phyloP scores from a whole-genome alignment of 2,888 invertebrate species.

The Trichopoda pennipes region DNA sequence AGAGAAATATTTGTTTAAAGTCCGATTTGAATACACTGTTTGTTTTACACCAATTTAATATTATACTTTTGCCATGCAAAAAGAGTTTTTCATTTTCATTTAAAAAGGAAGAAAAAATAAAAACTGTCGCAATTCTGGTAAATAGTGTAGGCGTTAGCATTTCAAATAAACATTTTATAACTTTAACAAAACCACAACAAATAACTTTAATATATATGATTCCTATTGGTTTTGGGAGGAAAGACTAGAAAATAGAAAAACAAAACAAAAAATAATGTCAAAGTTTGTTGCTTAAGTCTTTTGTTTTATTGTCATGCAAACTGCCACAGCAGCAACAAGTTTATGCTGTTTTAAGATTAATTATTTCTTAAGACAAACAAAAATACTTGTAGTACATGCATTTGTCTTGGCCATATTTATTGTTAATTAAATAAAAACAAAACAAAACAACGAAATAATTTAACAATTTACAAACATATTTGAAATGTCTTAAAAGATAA shows the following conservation, averaged over 20 bases:
- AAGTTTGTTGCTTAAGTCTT: constrained; percentile 62
- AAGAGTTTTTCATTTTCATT: constrained; percentile 1
- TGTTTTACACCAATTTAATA: background rate
- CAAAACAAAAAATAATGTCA: constrained; percentile 48
- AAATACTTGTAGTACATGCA: constrained; percentile 10
- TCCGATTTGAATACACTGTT: background rate
- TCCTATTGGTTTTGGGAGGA: constrained; percentile 27
- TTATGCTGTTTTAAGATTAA: constrained; percentile 49
- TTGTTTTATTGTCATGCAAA: constrained; percentile 36
- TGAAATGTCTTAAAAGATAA: constrained; percentile 36
- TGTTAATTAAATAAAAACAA: constrained; percentile 43
- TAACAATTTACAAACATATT: constrained; percentile 18
- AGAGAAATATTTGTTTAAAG: background rate
- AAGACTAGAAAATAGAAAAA: constrained; percentile 2
- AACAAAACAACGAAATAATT: constrained; percentile 5
- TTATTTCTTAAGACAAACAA: constrained; percentile 31
- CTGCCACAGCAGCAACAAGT: constrained; percentile 12
- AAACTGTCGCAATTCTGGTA: constrained; percentile 27
- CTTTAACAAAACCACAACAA: background rate
- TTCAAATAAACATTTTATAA: constrained; percentile 19
- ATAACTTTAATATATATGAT: constrained; percentile 13
- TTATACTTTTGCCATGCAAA: constrained; percentile 8
- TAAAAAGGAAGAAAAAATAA: background rate
- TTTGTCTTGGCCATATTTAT: constrained; percentile 10
- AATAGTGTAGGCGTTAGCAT: constrained; percentile 46